phyloP scores from a whole-genome alignment of 1,140 invertebrate genomes.

The Papilio machaon region DNA sequence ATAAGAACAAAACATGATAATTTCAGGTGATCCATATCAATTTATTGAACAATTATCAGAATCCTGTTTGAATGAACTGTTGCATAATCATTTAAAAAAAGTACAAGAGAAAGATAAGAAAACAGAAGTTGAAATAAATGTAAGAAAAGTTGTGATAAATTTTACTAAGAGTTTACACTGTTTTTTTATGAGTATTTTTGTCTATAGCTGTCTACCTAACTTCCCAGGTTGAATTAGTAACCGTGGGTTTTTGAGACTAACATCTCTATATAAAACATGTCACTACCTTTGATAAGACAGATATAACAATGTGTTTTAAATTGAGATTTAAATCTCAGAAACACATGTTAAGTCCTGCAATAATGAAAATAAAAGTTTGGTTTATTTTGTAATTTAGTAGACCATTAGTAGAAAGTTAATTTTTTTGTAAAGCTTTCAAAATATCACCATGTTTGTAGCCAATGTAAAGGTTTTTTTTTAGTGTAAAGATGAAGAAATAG shows the following conservation, averaged over 20 bases:
- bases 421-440: too few relatives aligned
- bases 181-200: background rate
- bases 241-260: too few relatives aligned
- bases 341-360: too few relatives aligned
- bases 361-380: too few relatives aligned
- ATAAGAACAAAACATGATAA: background rate
- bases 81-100: conserved; percentile 59
- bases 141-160: conserved; percentile 6
- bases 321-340: too few relatives aligned
- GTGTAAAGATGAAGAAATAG: conserved; percentile 11
- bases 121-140: conserved; percentile 43
- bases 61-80: conserved; percentile 60
- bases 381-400: too few relatives aligned
- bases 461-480: background rate
- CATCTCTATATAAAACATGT: too few relatives aligned
- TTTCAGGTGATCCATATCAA: conserved; percentile 72
- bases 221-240: too few relatives aligned
- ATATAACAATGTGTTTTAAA: too few relatives aligned
- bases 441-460: too few relatives aligned
- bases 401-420: too few relatives aligned
- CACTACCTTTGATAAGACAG: too few relatives aligned
- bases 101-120: conserved; percentile 49
- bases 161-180: background rate
- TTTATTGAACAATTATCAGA: conserved; percentile 67
- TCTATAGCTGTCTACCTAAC: background rate